These are phyloP conservation scores for Eubasilissa regina DNA, from an alignment of 1,140 invertebrate species.

Conservation along the genomic window DNA sequence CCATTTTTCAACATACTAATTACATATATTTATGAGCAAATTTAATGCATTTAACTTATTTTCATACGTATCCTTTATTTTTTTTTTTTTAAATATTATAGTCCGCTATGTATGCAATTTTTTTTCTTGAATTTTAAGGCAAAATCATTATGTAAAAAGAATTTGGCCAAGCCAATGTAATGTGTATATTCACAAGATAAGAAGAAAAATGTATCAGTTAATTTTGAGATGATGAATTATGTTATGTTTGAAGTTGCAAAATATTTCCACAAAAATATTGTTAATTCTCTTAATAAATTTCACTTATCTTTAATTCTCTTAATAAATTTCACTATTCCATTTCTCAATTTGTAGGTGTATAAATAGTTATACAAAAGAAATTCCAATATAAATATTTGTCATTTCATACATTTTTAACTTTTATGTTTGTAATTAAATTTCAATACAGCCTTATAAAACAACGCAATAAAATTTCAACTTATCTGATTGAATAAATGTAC, in stretches of 20 bases:
- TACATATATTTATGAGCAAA: not conserved
- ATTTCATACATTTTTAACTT: constrained; percentile 14
- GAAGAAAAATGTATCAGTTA: no score
- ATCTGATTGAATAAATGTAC: not conserved
- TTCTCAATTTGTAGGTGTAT: no score
- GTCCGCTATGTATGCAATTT: not conserved
- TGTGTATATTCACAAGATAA: no score
- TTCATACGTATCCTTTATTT: not conserved
- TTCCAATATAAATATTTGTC: not conserved
- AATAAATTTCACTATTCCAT: no score
- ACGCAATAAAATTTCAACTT: constrained; percentile 31
- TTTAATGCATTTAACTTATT: not conserved
- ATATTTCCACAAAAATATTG: no score
- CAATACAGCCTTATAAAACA: constrained; percentile 31
- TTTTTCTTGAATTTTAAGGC: not conserved
- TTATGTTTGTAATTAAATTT: constrained; percentile 22
- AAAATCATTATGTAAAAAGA: not conserved
- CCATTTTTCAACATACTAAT: not conserved
- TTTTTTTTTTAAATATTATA: not conserved
- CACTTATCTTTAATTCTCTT: no score
- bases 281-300: no score
- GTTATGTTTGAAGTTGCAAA: no score
- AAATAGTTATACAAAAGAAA: no score
- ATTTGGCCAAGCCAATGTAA: no score
- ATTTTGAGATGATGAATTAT: no score